Base-by-base conservation (phyloP, 2,888 invertebrate genomes). In the Idaea straminata region DNA sequence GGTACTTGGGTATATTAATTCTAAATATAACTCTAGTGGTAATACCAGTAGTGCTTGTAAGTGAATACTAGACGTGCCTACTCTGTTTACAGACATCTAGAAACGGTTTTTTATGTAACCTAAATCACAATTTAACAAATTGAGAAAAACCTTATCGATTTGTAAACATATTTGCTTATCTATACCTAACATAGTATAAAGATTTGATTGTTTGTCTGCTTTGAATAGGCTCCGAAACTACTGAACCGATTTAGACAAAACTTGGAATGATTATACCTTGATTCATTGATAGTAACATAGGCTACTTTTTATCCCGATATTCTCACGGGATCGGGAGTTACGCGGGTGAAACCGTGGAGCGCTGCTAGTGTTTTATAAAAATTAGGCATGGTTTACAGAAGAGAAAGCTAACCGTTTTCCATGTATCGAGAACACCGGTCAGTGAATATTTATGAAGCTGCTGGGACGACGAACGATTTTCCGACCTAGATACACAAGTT, bases 361-460 rank as follows among this genome's bases (percentile, higher is more conserved):
- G 25, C 25, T 25, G 25, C 25, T 35, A 57, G 36, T 57, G 57
- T 59, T n/a, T 57, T 59, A 35, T 25, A 62, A 36, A 60, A 10
- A 5, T 65, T 25, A 38, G 57, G 58, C 47, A 64, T 74, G 82
- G 81, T 77, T 89, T 88, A 66, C 85, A 90, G 76, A 65, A 64
- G 66, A 62, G 47, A 66, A 66, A 15, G 67, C 64, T 62, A 82
- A 74, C 69, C 79, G 76, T 81, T 78, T 84, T 87, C 88, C 87
- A 91, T 91, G 91, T 83, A 84, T 86, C 85, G 80, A 80, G 83
- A 79, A 83, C 76, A 82, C 66, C 77, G 71, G 66, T 76, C 67
- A 69, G 72, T 77, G 73, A 80, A 66, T 67, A 76, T 82, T 79
- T 77, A 83, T 80, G 86, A 80, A 75, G 85, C 84, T 77, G 83